phyloP scores from a whole-genome alignment of 2,888 invertebrate genomes.

The Beris morrisii region DNA sequence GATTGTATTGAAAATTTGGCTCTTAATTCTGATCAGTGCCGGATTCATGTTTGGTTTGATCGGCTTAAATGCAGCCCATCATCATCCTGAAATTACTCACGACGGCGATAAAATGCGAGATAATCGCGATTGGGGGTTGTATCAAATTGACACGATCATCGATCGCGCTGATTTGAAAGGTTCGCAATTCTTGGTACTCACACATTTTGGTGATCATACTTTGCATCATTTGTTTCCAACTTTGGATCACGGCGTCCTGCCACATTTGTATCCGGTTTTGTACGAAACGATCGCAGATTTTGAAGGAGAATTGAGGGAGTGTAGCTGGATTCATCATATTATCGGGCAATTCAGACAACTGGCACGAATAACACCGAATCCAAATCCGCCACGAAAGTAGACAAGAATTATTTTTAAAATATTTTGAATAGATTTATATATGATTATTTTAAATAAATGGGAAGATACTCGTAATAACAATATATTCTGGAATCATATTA shows the following conservation, averaged over 20 bases:
- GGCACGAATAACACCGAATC: constrained; percentile 56
- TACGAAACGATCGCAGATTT: constrained; percentile 54
- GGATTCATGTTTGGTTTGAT: constrained; percentile 67
- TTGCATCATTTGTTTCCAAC: constrained; percentile 82
- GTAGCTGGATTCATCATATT: constrained; percentile 64
- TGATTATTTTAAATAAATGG: no score
- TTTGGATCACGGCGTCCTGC: constrained; percentile 74
- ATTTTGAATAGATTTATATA: no score
- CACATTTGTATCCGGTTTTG: constrained; percentile 64
- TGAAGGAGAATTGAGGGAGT: constrained; percentile 52
- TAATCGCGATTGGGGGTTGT: constrained; percentile 74
- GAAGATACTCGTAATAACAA: no score
- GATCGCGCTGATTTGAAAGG: constrained; percentile 70
- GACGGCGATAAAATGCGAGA: constrained; percentile 68
- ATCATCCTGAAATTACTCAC: constrained; percentile 77
- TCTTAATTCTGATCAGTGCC: constrained; percentile 59
- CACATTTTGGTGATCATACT: constrained; percentile 76
- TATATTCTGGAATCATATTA: no score
- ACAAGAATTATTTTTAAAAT: background rate
- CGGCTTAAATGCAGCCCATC: constrained; percentile 75
- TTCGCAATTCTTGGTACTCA: constrained; percentile 68
- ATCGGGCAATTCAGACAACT: constrained; percentile 69
- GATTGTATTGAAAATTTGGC: constrained; percentile 57
- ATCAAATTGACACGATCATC: constrained; percentile 72
- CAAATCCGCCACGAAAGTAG: constrained; percentile 43